Evolutionary conservation across 2,888 invertebrate genomes (phyloP).

Genomic region (Scrobipalpa atriplicella): DNA sequence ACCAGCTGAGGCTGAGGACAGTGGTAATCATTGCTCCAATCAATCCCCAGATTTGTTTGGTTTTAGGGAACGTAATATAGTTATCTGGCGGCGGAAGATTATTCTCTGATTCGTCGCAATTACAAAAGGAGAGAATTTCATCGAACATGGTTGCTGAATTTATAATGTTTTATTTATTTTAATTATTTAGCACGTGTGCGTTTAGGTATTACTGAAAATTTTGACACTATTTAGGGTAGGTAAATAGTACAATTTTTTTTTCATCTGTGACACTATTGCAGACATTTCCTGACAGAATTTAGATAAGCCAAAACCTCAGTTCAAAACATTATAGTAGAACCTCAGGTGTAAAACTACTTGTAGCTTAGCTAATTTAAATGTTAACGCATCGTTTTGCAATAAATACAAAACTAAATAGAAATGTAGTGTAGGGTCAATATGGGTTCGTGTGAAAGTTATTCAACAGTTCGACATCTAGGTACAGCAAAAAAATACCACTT

Average conservation of each 20-base stretch:
- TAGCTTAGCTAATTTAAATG: too few species aligned
- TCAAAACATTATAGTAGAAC: too few species aligned
- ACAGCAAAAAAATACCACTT: too few species aligned
- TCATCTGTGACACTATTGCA: background rate
- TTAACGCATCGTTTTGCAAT: too few species aligned
- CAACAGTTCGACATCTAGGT: too few species aligned
- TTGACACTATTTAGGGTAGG: background rate
- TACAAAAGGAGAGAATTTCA: constrained; percentile 51
- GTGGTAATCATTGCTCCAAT: constrained; percentile 62
- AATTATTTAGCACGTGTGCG: background rate
- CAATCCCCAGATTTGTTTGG: constrained; percentile 71
- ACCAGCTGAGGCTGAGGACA: constrained; percentile 57
- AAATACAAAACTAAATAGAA: too few species aligned
- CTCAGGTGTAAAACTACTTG: background rate
- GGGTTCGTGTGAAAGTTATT: too few species aligned
- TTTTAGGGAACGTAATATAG: constrained; percentile 57
- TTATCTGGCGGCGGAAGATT: constrained; percentile 36
- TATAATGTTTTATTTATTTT: background rate
- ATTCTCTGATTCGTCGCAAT: constrained; percentile 62
- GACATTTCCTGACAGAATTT: background rate
- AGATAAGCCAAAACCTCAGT: too few species aligned
- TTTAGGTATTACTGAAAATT: background rate
- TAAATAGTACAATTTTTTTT: too few species aligned
- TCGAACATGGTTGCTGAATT: background rate
- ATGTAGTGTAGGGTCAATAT: too few species aligned